Conservation (phyloP, 1,140 invertebrate species). For the Drosophila dunni region DNA sequence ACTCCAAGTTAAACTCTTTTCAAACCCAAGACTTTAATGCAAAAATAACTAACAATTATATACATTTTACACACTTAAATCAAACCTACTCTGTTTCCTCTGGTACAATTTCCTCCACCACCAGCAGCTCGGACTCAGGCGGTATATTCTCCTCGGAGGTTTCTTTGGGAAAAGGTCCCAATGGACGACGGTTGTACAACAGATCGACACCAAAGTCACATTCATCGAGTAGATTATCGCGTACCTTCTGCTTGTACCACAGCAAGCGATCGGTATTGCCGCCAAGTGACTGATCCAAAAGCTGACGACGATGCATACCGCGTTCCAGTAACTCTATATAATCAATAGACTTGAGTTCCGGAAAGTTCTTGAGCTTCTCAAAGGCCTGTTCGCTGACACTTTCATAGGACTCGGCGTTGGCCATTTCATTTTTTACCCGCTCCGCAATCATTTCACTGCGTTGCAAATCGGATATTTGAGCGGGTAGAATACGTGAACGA, state of each 20-base stretch:
- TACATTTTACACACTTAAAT: background rate
- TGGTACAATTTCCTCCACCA: background rate
- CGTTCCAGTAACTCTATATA: slow-evolving; percentile 74
- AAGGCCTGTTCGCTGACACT: slow-evolving; percentile 45
- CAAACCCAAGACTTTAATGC: background rate
- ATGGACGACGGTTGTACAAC: slow-evolving; percentile 17
- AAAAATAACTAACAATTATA: background rate
- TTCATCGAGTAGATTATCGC: slow-evolving; percentile 50
- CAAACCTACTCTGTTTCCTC: background rate
- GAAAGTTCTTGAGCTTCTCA: slow-evolving; percentile 50
- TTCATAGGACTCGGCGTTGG: slow-evolving; percentile 52
- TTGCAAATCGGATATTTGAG: slow-evolving; percentile 64
- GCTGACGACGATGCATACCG: slow-evolving; percentile 62
- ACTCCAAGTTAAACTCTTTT: too few species aligned
- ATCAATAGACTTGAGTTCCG: slow-evolving; percentile 62
- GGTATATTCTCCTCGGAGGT: background rate
- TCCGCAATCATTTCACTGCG: slow-evolving; percentile 72
- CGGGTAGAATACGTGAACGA: slow-evolving; percentile 70
- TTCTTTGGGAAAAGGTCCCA: slow-evolving; percentile 8
- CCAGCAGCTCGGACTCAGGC: background rate
- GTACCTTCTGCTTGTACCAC: slow-evolving; percentile 66
- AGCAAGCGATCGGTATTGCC: slow-evolving; percentile 75
- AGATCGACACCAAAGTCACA: slow-evolving; percentile 71
- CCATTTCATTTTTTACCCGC: slow-evolving; percentile 56
- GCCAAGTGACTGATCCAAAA: slow-evolving; percentile 76